Evolutionary conservation across 2,113 vertebrate genomes (phyloP).

Genomic region (Grammomys surdaster): DNA sequence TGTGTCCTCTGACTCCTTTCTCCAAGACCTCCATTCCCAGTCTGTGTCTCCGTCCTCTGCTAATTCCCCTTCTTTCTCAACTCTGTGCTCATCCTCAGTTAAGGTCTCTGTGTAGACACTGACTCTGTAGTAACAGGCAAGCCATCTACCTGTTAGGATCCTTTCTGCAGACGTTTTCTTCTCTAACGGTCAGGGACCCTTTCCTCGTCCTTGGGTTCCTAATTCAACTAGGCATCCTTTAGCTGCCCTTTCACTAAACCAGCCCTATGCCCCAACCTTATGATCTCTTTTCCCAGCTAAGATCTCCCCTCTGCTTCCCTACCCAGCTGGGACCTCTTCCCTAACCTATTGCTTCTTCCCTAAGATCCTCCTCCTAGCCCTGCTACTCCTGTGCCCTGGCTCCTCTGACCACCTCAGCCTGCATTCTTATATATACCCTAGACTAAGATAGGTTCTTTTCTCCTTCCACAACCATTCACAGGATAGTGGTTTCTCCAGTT

Average conservation of each 20-base stretch:
- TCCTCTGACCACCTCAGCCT: not conserved
- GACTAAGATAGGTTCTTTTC: not conserved
- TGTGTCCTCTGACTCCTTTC: not conserved
- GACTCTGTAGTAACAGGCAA: not conserved
- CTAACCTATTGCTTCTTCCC: not conserved
- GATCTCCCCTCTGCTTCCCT: not conserved
- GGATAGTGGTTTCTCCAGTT: not conserved
- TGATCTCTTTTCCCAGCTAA: not conserved
- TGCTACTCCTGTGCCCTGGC: not conserved
- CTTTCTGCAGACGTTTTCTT: not conserved
- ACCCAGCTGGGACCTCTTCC: not conserved
- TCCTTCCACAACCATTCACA: not conserved
- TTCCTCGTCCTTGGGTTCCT: constrained; percentile 30
- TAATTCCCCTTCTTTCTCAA: not conserved
- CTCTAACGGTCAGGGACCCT: not conserved
- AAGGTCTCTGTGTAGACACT: not conserved
- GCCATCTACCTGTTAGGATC: not conserved
- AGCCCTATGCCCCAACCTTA: not conserved
- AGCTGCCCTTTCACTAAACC: not conserved
- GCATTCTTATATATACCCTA: not conserved
- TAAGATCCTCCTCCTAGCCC: not conserved
- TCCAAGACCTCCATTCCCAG: not conserved
- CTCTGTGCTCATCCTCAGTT: not conserved
- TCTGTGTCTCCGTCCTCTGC: not conserved
- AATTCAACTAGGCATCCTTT: not conserved